These are phyloP conservation scores for Pecten maximus DNA, from an alignment of 2,888 invertebrate species.

Conservation along the genomic window DNA sequence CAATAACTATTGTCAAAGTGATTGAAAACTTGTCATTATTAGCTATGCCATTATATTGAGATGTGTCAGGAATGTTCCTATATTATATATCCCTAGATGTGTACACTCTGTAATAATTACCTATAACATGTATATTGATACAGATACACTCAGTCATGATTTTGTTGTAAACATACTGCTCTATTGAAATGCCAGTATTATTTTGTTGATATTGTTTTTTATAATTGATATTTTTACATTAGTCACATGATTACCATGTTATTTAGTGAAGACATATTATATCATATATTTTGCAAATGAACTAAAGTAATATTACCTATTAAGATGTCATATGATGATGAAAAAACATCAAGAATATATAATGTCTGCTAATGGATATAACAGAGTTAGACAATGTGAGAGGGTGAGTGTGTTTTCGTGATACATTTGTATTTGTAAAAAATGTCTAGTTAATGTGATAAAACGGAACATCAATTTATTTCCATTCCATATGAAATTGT, in stretches of 20 bases:
- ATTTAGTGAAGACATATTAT: neutral
- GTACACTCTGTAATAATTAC: too few relatives aligned
- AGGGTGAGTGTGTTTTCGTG: neutral
- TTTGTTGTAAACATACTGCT: neutral
- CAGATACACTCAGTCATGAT: neutral
- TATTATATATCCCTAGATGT: too few relatives aligned
- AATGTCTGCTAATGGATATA: too few relatives aligned
- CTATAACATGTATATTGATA: neutral
- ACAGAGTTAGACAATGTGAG: neutral
- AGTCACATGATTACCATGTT: neutral
- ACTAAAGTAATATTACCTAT: neutral
- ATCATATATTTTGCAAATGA: neutral
- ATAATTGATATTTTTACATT: neutral
- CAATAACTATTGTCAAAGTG: too few relatives aligned
- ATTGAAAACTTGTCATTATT: too few relatives aligned
- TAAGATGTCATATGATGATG: too few relatives aligned
- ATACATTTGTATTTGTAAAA: neutral
- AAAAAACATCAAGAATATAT: too few relatives aligned
- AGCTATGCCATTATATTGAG: too few relatives aligned
- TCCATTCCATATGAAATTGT: too few relatives aligned
- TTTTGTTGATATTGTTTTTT: constrained; percentile 30
- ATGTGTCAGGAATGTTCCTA: too few relatives aligned
- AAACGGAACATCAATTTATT: too few relatives aligned
- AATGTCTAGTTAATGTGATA: too few relatives aligned
- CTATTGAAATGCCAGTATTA: constrained; percentile 9